Conservation (phyloP, 2,113 vertebrate genomes). For the Brachypteracias leptosomus region DNA sequence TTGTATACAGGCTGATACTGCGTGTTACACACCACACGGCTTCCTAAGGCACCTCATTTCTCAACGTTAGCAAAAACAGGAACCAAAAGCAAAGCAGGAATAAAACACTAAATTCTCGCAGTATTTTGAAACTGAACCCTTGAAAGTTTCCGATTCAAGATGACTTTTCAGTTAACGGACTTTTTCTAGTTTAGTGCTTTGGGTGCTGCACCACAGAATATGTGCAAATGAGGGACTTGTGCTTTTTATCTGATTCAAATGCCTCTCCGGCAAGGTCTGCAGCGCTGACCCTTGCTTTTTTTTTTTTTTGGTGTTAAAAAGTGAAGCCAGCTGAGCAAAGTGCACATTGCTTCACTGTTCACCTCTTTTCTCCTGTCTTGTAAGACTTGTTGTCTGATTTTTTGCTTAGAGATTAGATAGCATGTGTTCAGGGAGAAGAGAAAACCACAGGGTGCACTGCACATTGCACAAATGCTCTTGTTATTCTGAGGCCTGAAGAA, state of each 20-base stretch:
- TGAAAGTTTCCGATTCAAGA: slow-evolving; percentile 25
- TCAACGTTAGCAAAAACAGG: slow-evolving; percentile 52
- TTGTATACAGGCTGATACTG: slow-evolving; percentile 43
- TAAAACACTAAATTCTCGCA: neutral
- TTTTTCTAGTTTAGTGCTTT: neutral
- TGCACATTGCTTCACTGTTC: neutral
- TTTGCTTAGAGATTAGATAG: neutral
- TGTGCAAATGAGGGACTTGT: neutral
- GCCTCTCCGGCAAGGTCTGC: neutral
- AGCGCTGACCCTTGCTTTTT: neutral
- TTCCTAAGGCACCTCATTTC: slow-evolving; percentile 50
- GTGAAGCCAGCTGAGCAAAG: neutral
- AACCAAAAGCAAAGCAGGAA: slow-evolving; percentile 51
- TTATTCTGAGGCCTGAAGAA: slow-evolving; percentile 44
- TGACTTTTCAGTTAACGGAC: slow-evolving; percentile 14
- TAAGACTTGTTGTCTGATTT: slow-evolving; percentile 1
- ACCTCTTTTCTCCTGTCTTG: neutral
- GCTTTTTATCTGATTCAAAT: neutral
- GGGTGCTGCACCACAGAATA: neutral
- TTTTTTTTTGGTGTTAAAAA: neutral
- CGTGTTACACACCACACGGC: neutral
- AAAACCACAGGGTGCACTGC: slow-evolving; percentile 29
- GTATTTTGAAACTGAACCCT: neutral
- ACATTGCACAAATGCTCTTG: slow-evolving; percentile 43
- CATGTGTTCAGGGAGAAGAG: slow-evolving; percentile 18